phyloP scores from a whole-genome alignment of 1,140 invertebrate species.

The Drosophila obscura region DNA sequence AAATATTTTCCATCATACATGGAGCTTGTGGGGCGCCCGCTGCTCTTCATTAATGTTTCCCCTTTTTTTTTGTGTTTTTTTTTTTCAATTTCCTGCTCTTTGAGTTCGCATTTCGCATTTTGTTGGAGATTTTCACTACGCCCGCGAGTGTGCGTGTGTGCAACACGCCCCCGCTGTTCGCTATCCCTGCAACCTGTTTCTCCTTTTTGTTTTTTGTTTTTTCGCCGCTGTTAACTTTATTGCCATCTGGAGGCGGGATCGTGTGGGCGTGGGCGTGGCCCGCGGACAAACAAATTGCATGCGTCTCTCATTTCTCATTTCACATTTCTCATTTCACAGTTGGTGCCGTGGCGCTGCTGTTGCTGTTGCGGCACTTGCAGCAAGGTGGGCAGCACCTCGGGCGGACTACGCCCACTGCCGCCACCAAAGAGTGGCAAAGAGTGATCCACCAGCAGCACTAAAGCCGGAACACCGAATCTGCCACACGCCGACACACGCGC shows the following conservation, averaged over 20 bases:
- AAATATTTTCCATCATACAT: neutral
- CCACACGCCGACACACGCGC: neutral
- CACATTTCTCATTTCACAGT: constrained; percentile 4
- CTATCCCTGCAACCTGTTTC: neutral
- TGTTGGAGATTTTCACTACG: constrained; percentile 50
- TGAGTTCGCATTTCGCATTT: constrained; percentile 54
- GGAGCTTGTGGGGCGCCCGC: neutral
- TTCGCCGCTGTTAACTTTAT: constrained; percentile 20
- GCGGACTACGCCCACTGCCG: constrained; percentile 9
- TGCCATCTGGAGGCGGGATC: constrained; percentile 33
- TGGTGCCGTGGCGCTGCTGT: neutral
- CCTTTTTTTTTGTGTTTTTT: constrained; percentile 13
- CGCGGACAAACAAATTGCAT: constrained; percentile 66
- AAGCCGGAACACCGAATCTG: constrained; percentile 12
- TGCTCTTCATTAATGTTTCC: neutral
- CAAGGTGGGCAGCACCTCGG: constrained; percentile 24
- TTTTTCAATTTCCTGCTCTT: constrained; percentile 73
- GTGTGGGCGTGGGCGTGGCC: constrained; percentile 43
- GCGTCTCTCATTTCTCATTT: constrained; percentile 58
- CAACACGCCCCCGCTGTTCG: constrained; percentile 3
- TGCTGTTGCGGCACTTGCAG: constrained; percentile 13
- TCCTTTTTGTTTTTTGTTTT: too few relatives aligned
- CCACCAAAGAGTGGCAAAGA: neutral
- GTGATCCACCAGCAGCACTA: too few relatives aligned
- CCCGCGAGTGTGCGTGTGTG: constrained; percentile 26